Evolutionary conservation across 2,797 vertebrate species (phyloP).

Genomic region (Thripadectes ignobilis): DNA sequence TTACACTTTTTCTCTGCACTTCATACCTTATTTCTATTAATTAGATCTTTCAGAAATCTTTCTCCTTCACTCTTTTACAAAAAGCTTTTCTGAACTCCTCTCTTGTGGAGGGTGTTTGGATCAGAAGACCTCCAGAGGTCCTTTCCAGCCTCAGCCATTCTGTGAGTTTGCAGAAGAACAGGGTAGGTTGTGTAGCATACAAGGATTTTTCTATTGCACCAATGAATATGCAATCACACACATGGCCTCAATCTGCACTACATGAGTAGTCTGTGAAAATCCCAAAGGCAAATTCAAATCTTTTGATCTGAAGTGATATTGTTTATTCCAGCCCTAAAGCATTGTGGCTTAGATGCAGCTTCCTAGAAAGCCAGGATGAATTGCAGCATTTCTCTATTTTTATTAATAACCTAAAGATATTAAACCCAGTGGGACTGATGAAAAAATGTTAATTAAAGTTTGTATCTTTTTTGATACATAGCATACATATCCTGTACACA

Average conservation of each 20-base stretch:
- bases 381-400: neutral
- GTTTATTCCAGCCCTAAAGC: neutral
- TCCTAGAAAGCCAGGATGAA: neutral
- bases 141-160: neutral
- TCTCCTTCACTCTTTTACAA: neutral
- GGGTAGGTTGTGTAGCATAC: neutral
- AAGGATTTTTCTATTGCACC: neutral
- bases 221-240: neutral
- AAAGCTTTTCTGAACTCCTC: neutral
- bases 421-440: neutral
- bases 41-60: neutral
- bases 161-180: neutral
- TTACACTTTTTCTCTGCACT: neutral
- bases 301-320: neutral
- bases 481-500: neutral
- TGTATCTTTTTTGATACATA: neutral
- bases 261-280: neutral
- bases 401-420: neutral
- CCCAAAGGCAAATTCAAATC: neutral
- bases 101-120: neutral
- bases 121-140: neutral
- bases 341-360: neutral
- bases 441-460: neutral
- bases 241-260: neutral
- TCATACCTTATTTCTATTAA: neutral